Evolutionary conservation across 2,888 invertebrate genomes (phyloP), one percentile per base, ranked within the genome.

Genomic region (Strigamia crassipes): DNA sequence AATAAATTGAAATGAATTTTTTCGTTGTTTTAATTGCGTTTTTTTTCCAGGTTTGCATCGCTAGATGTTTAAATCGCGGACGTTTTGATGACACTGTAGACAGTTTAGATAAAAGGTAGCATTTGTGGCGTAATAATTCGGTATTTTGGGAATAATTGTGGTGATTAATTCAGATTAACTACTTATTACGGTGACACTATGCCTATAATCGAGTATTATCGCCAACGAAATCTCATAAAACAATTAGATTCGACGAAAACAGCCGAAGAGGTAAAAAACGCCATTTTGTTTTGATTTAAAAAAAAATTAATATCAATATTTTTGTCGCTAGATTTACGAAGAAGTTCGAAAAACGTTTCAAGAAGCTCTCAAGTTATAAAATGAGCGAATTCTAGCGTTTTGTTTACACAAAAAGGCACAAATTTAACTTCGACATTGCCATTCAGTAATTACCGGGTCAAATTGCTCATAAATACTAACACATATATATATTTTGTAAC

Each of bases 141-240:
- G 13, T 27, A 9, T 27, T 73, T 73, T 21, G 3, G 5, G 3
- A 73, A 73, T 18, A 73, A 73, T 73, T 73, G 15, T 18, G 3
- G 12, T 27, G 2, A 73, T 6, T 27, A 6, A 13, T 78, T 15
- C 31, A 83, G 97, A 83, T 94, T 97, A 85, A 90, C 92, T 84
- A 97, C 96, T 0, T 96, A 96, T 87, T 88, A 92, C 31, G 92
- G 92, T 83, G 94, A 95, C 86, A 96, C 97, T 0, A 90, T 95
- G 90, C 97, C 97, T 0, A 96, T 99, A 84, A 93, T 98, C 82
- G 90, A 95, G 41, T 91, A 94, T 87, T 98, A 95, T 86, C 92
- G 93, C 61, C 87, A 90, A 42, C 87, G 90, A 82, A 91, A 92
- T 79, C 89, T 95, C 73, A 95, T 97, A 3, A 90, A 91, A 84